A percentile compares a stretch with the other conserved stretches of the same genome.
Evolutionary conservation across 1,140 invertebrate genomes (phyloP).

Genomic region (Acromyrmex echinatior): DNA sequence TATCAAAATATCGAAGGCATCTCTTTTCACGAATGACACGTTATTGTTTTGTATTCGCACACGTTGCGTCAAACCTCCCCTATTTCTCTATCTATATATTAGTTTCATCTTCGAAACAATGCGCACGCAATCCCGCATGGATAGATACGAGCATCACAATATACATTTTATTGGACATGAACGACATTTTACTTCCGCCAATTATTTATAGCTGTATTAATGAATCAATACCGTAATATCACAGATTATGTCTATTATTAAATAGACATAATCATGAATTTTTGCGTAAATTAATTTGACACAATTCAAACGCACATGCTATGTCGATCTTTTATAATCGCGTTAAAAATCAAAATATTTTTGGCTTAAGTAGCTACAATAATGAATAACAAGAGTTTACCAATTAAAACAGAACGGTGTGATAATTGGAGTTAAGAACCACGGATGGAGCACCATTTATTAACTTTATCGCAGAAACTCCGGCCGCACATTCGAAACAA

Average conservation of each 20-base stretch:
- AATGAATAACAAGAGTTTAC: slow-evolving; percentile 30
- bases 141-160: not conserved
- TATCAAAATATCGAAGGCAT: slow-evolving; percentile 51
- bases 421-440: slow-evolving; percentile 27
- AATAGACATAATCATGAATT: slow-evolving; percentile 2
- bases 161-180: slow-evolving; percentile 24
- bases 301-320: not conserved
- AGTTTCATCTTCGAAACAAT: slow-evolving; percentile 40
- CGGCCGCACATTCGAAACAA: slow-evolving; percentile 46
- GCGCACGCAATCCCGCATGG: not conserved
- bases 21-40: slow-evolving; percentile 12
- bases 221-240: not conserved
- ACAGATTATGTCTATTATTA: slow-evolving; percentile 16
- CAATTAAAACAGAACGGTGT: slow-evolving; percentile 42
- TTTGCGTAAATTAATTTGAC: not conserved
- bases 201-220: slow-evolving; percentile 45
- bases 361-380: slow-evolving; percentile 8
- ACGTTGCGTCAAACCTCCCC: slow-evolving; percentile 20
- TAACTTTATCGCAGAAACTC: slow-evolving; percentile 62
- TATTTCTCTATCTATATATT: not conserved
- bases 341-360: slow-evolving; percentile 10
- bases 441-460: slow-evolving; percentile 38
- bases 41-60: slow-evolving; percentile 37
- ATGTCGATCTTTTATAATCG: not conserved
- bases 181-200: slow-evolving; percentile 32